Evolutionary conservation across 2,113 vertebrate genomes (phyloP).

Genomic region (Danio rerio): DNA sequence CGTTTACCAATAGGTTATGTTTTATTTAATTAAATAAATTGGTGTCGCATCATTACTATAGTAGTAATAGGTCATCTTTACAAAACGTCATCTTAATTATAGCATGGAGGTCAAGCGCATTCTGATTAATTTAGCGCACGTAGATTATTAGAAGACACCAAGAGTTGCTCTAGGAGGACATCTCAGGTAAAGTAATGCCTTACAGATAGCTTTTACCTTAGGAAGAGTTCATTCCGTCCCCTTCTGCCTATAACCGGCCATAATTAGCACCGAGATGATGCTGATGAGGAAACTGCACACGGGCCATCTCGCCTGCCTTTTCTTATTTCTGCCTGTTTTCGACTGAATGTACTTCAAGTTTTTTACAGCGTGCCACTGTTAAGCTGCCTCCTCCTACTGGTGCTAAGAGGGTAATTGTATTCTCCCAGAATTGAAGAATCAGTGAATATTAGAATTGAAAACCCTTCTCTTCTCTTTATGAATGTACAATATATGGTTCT

Average conservation of each 20-base stretch:
- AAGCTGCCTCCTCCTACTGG: conserved; percentile 95
- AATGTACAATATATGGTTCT: conserved; percentile 94
- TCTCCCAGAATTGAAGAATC: conserved; percentile 81
- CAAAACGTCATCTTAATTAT: neutral
- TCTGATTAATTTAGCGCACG: neutral
- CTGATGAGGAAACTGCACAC: conserved; percentile 76
- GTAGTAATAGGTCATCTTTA: neutral
- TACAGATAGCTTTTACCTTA: conserved; percentile 68
- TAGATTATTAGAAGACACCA: neutral
- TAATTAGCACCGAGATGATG: conserved; percentile 78
- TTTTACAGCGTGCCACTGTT: conserved; percentile 92
- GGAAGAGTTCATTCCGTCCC: conserved; percentile 67
- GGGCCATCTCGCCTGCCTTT: conserved; percentile 81
- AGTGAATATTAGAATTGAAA: conserved; percentile 63
- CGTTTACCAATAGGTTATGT: neutral
- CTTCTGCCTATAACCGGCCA: conserved; percentile 71
- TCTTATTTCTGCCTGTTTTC: conserved; percentile 92
- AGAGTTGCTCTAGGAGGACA: conserved; percentile 46
- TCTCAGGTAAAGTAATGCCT: conserved; percentile 66
- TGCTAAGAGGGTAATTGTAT: conserved; percentile 87
- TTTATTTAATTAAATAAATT: neutral
- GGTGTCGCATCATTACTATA: neutral
- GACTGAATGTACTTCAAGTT: conserved; percentile 94
- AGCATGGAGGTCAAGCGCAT: too few relatives aligned
- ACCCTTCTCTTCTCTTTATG: conserved; percentile 87